Evolutionary conservation across 2,113 vertebrate species (phyloP), one percentile per base, ranked within the genome.

Genomic region (Alexandromys fortis): DNA sequence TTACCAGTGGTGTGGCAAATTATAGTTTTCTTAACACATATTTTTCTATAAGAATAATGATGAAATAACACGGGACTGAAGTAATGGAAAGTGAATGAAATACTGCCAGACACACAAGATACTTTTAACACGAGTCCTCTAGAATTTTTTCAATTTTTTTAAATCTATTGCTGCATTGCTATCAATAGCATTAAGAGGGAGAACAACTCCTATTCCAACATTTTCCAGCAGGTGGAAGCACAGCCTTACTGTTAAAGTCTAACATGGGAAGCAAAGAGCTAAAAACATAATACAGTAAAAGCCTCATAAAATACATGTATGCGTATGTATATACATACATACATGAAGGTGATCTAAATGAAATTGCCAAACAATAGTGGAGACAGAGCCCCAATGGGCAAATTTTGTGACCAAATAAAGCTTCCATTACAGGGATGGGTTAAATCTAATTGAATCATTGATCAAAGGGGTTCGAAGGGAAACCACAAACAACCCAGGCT

Each of bases 211-310:
- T 88, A 70, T 94, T 92, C 63, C 19, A 14, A 33, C 0, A 8
- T 0, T 0, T 5, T 67, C 96, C 97, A 97, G 65, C 24, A 97
- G 97, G 67, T 95, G 97, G 85, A 16, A 96, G 92, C 88, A 95
- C 24, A 94, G 5, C 0, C 35, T 81, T 35, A 93, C 10, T 90
- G 8, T 81, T 94, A 26, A 67, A 87, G 42, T 16, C 24, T 72
- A 33, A 22, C 0, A 78, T 49, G 45, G n/a, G 0, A 19, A 0
- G 58, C 4, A 1, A 42, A 87, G 17, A 16, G 24, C 19, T 4
- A 67, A 72, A 55, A 52, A 38, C 5, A 52, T 35, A 70, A 70
- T 49, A 49, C 12, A 49, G 49, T 49, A 49, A 49, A 49, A 49
- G 49, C 49, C 12, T 49, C 49, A 49, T 49, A 49, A 49, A 49